Evolutionary conservation across 2,888 invertebrate genomes (phyloP), one percentile per base, ranked within the genome.

Genomic region (Mesorhabditis spiculigera): DNA sequence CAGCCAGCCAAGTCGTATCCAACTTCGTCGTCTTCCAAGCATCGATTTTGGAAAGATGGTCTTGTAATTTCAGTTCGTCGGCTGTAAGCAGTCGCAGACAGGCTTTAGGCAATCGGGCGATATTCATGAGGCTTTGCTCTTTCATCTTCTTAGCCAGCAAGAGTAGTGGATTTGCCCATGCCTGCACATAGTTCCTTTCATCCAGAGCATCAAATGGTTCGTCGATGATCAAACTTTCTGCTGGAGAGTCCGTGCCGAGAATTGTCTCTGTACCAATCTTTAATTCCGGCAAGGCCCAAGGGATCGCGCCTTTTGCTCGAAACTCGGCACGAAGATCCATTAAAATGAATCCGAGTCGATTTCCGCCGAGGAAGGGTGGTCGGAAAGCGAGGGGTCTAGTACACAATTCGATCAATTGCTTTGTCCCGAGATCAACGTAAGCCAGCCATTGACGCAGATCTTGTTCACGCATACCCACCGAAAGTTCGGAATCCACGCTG

Each of bases 261-360:
- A 81, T 78, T 4, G 76, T 74, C 63, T 85, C 85, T 73, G 28
- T 28, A 74, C 75, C 72, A 45, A 83, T 73, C 8, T 70, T 71
- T 5, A 85, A 71, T 69, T 82, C 82, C 1, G 85, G 85, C 42
- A 85, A 71, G 16, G 76, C 76, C 10, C 81, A 77, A 5, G 85
- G 82, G 63, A 82, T 78, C 5, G 78, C 73, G 13, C 81, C 82
- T 63, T 78, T 73, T 3, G 84, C 74, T 3, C 79, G 76, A 69
- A 85, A 85, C 66, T 86, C 85, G 41, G 84, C 43, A 8, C 86
- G 73, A 16, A 86, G 72, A 64, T 86, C 83, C 85, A 86, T 86
- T 5, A 86, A 73, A 65, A 86, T 73, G 43, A 84, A 66, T 3
- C 86, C 86, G 1, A 86, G 71, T 8, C 85, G 80, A 70, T 86